Evolutionary conservation across 2,113 vertebrate genomes (phyloP).

Genomic region (Oryzias javanicus): DNA sequence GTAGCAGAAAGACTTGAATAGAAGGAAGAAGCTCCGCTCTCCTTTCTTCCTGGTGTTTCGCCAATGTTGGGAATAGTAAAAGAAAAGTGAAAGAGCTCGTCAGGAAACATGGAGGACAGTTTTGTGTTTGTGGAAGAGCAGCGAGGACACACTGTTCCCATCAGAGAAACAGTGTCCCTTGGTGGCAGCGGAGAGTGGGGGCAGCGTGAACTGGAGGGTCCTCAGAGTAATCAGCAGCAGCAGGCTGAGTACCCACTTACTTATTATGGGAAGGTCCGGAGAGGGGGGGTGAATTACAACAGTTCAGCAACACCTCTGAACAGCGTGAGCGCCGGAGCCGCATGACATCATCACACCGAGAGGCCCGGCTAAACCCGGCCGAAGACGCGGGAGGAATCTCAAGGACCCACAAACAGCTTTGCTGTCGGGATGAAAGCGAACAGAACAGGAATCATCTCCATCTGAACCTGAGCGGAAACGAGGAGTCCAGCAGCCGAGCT

Average conservation of each 20-base stretch:
- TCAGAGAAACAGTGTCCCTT: constrained; percentile 37
- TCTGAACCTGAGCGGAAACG: constrained; percentile 41
- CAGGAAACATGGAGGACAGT: not conserved
- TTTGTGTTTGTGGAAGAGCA: constrained; percentile 23
- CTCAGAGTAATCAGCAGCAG: constrained; percentile 63
- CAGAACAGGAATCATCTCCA: too few species aligned
- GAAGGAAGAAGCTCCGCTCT: not conserved
- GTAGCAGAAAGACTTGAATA: not conserved
- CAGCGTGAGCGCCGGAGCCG: constrained; percentile 7
- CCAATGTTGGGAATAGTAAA: constrained; percentile 4
- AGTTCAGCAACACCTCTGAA: constrained; percentile 38
- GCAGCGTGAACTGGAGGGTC: constrained; percentile 56
- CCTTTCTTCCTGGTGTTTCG: constrained; percentile 3
- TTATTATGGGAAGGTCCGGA: constrained; percentile 56
- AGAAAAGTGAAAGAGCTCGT: constrained; percentile 11
- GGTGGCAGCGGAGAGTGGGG: constrained; percentile 49
- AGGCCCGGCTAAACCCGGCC: constrained; percentile 8
- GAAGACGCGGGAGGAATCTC: constrained; percentile 35
- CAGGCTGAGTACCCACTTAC: constrained; percentile 56
- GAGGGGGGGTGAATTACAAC: constrained; percentile 58
- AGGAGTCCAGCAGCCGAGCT: constrained; percentile 38
- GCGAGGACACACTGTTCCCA: constrained; percentile 48
- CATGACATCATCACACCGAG: constrained; percentile 51
- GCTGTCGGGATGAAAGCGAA: too few species aligned
- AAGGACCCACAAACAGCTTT: constrained; percentile 32